Conservation (phyloP, 2,797 vertebrate genomes). For the Enteromius anoplus region DNA sequence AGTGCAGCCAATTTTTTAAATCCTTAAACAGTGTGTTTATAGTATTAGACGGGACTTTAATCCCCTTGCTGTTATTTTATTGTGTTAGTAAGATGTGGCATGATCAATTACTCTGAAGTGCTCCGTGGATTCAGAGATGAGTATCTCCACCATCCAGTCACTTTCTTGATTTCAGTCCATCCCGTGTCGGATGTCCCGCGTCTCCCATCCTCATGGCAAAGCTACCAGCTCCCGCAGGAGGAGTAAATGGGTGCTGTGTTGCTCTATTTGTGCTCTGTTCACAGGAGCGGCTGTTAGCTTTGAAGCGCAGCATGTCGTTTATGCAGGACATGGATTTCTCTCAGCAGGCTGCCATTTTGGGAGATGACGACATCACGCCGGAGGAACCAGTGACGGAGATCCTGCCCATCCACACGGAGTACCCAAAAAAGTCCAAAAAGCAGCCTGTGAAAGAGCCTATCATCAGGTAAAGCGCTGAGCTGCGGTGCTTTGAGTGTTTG, state of each 20-base stretch:
- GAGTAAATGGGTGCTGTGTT: conserved; percentile 77
- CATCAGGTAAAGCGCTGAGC: conserved; percentile 82
- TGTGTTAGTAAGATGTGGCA: not conserved
- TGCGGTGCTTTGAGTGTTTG: not conserved
- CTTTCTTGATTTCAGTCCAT: conserved; percentile 22
- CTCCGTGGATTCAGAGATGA: not conserved
- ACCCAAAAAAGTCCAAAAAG: conserved; percentile 94
- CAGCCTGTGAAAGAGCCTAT: conserved; percentile 92
- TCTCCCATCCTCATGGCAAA: conserved; percentile 58
- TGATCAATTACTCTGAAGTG: not conserved
- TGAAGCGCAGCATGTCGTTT: conserved; percentile 99
- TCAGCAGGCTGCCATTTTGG: conserved; percentile 97
- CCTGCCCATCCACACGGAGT: conserved; percentile 86
- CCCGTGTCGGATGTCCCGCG: conserved; percentile 12
- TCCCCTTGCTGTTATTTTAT: not conserved
- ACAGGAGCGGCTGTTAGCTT: conserved; percentile 96
- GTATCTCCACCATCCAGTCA: not conserved
- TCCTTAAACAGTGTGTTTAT: not conserved
- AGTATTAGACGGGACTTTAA: not conserved
- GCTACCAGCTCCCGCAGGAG: conserved; percentile 50
- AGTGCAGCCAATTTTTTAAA: not conserved
- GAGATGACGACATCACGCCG: conserved; percentile 87
- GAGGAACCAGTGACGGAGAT: conserved; percentile 89
- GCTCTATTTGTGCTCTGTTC: conserved; percentile 83
- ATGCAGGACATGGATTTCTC: conserved; percentile 99